Conservation (phyloP, 2,888 invertebrate species). For the Eupithecia exiguata region DNA sequence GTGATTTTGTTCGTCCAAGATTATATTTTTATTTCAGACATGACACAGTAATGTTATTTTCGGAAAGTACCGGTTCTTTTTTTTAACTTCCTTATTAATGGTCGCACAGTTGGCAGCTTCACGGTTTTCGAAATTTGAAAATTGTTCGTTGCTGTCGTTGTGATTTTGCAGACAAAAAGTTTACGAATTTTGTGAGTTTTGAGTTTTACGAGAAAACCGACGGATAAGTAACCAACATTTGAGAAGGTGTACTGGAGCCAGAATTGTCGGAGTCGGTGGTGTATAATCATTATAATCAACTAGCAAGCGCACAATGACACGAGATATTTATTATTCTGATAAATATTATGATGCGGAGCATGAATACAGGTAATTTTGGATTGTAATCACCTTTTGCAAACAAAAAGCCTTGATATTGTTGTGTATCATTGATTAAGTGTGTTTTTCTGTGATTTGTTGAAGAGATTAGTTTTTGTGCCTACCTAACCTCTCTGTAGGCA, state of each 20-base stretch:
- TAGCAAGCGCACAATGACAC: slow-evolving; percentile 76
- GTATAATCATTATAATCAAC: slow-evolving; percentile 15
- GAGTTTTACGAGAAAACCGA: not conserved
- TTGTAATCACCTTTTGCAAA: not conserved
- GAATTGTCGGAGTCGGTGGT: not conserved
- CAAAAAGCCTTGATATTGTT: not conserved
- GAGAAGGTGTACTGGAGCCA: not conserved
- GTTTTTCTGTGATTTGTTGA: not conserved
- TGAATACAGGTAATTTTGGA: slow-evolving; percentile 92
- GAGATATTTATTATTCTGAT: slow-evolving; percentile 95
- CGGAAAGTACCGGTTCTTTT: slow-evolving; percentile 17
- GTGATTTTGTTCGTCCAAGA: too few species aligned
- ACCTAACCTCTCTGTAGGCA: not conserved
- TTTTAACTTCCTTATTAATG: not conserved
- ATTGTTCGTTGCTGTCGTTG: slow-evolving; percentile 12
- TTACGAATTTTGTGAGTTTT: not conserved
- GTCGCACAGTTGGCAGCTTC: not conserved
- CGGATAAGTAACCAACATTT: not conserved
- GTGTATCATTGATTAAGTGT: not conserved
- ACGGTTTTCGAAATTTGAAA: slow-evolving; percentile 13
- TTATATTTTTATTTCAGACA: too few species aligned
- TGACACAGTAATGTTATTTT: not conserved
- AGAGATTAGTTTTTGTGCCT: not conserved
- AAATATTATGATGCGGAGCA: slow-evolving; percentile 96
- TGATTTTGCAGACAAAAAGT: not conserved